Conservation (phyloP, 2,797 vertebrate genomes). For the Rhincodon typus region DNA sequence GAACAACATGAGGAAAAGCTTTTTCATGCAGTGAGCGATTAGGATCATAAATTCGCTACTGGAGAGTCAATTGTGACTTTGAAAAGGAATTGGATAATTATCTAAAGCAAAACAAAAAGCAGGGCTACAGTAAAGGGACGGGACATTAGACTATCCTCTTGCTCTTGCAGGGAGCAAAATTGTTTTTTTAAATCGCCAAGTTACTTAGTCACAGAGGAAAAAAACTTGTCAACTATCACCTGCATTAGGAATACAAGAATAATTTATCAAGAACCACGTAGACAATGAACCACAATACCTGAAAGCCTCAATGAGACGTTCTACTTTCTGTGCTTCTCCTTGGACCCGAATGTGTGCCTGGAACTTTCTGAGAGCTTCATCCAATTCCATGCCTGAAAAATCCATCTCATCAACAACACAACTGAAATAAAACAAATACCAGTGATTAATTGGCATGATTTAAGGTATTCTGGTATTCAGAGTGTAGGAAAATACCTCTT, state of each 20-base stretch:
- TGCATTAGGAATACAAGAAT: neutral
- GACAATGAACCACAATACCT: constrained; percentile 60
- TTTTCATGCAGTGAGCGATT: neutral
- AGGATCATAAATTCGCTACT: too few relatives aligned
- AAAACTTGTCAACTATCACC: neutral
- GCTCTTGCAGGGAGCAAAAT: neutral
- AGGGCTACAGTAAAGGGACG: neutral
- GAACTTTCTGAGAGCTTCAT: constrained; percentile 92
- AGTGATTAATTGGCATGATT: neutral
- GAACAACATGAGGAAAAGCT: neutral
- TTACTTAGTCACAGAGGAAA: neutral
- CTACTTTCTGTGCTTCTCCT: constrained; percentile 94
- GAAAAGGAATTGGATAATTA: neutral
- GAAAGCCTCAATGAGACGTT: constrained; percentile 89
- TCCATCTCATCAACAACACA: constrained; percentile 98
- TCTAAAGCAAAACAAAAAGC: neutral
- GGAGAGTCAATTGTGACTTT: neutral
- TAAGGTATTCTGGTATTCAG: neutral
- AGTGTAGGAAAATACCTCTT: neutral
- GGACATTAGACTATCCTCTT: too few relatives aligned
- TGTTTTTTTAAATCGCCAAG: neutral
- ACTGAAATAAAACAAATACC: constrained; percentile 53
- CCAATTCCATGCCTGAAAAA: constrained; percentile 88
- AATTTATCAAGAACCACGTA: neutral
- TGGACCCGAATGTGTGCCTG: constrained; percentile 95